phyloP scores from a whole-genome alignment of 2,888 invertebrate species.

The Stenoptilia bipunctidactyla region DNA sequence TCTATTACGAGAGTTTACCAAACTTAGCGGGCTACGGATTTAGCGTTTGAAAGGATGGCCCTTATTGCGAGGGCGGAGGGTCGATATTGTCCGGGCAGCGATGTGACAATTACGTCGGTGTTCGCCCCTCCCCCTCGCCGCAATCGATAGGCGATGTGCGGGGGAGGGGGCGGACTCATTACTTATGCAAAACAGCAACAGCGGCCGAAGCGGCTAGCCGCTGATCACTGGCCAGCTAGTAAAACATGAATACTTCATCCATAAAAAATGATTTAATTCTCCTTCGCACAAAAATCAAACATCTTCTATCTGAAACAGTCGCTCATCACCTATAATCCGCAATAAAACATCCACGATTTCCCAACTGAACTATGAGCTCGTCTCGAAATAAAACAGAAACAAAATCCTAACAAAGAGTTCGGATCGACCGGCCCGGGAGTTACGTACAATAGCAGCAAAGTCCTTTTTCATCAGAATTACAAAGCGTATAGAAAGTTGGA shows the following conservation, averaged over 20 bases:
- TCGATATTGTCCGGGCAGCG: conserved; percentile 49
- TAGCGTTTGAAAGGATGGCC: conserved; percentile 21
- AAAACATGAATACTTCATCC: too few relatives aligned
- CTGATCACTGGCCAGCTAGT: too few relatives aligned
- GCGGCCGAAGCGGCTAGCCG: conserved; percentile 20
- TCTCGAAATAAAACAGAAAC: conserved; percentile 9
- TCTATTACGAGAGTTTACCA: conserved; percentile 67
- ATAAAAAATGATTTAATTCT: too few relatives aligned
- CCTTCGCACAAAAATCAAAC: too few relatives aligned
- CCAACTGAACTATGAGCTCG: conserved; percentile 4
- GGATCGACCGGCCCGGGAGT: conserved; percentile 1
- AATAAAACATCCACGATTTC: too few relatives aligned
- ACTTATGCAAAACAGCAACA: conserved; percentile 67
- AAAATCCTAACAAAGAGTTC: not conserved
- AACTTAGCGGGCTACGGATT: conserved; percentile 34
- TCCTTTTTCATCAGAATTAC: conserved; percentile 25
- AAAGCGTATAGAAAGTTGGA: conserved; percentile 20
- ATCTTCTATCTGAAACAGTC: too few relatives aligned
- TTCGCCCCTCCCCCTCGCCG: conserved; percentile 73
- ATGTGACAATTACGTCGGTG: conserved; percentile 70
- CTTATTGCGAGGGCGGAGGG: conserved; percentile 43
- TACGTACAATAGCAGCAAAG: conserved; percentile 16
- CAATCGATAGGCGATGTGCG: conserved; percentile 79
- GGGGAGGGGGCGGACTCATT: conserved; percentile 57
- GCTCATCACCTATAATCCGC: too few relatives aligned